These are phyloP conservation scores for Danaus plexippus DNA, from an alignment of 1,140 invertebrate species.

Conservation along the genomic window DNA sequence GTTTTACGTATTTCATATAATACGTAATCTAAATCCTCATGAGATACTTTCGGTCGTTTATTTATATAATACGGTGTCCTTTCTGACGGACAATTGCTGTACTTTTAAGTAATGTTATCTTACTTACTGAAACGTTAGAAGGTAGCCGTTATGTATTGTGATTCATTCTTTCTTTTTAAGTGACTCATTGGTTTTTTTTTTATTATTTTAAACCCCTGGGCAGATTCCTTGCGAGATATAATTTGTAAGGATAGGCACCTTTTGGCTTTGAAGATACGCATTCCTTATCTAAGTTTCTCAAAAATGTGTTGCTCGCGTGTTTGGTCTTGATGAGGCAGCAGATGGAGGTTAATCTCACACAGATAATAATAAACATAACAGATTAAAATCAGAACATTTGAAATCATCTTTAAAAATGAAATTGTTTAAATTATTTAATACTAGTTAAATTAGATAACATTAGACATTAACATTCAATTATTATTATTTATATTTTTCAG, in stretches of 20 bases:
- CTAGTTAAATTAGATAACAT: too few relatives aligned
- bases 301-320: too few relatives aligned
- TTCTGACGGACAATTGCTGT: conserved; percentile 25
- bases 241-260: conserved; percentile 19
- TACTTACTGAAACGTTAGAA: conserved; percentile 40
- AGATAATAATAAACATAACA: too few relatives aligned
- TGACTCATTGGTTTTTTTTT: conserved; percentile 42
- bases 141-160: conserved; percentile 41
- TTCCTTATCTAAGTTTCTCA: conserved; percentile 12
- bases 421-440: too few relatives aligned
- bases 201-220: conserved; percentile 19
- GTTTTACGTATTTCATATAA: conserved; percentile 30
- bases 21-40: conserved; percentile 26
- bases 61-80: conserved; percentile 24
- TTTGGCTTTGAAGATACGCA: conserved; percentile 8
- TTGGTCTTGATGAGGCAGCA: too few relatives aligned
- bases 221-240: conserved; percentile 24
- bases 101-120: conserved; percentile 29
- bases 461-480: too few relatives aligned
- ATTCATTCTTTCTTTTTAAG: conserved; percentile 36
- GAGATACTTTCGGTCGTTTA: conserved; percentile 22
- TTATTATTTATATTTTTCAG: too few relatives aligned
- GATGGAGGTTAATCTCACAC: too few relatives aligned
- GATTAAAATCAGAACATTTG: too few relatives aligned
- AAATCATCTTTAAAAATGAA: too few relatives aligned